phyloP scores from a whole-genome alignment of 1,140 invertebrate genomes.

The Hydropsyche tenuis region DNA sequence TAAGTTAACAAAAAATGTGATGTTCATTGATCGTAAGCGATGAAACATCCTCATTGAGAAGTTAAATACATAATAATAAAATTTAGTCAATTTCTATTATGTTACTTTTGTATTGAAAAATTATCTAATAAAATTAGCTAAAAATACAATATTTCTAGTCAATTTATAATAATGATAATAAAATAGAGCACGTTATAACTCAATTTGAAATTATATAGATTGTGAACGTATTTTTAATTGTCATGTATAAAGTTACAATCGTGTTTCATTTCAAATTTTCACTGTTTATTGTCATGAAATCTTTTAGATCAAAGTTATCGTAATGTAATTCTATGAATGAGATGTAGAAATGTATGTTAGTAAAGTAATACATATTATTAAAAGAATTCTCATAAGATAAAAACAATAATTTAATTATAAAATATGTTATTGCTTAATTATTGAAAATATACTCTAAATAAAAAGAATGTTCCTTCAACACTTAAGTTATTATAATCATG shows the following conservation, averaged over 20 bases:
- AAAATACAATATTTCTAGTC: slow-evolving; percentile 50
- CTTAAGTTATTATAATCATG: slow-evolving; percentile 13
- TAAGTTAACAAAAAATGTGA: slow-evolving; percentile 7
- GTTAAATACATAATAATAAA: slow-evolving; percentile 44
- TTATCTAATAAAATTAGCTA: slow-evolving; percentile 45
- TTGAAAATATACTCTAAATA: slow-evolving; percentile 16
- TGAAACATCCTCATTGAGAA: not conserved
- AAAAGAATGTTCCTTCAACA: slow-evolving; percentile 20
- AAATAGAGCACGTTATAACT: slow-evolving; percentile 47
- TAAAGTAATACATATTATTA: slow-evolving; percentile 19
- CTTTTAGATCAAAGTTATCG: slow-evolving; percentile 25
- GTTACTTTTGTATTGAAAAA: slow-evolving; percentile 44
- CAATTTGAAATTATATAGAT: slow-evolving; percentile 48
- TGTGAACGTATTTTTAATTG: slow-evolving; percentile 43
- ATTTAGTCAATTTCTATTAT: slow-evolving; percentile 50
- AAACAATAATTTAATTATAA: slow-evolving; percentile 25
- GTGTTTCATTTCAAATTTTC: slow-evolving; percentile 1
- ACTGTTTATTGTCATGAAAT: slow-evolving; percentile 9
- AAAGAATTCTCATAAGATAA: slow-evolving; percentile 12
- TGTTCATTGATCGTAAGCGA: slow-evolving; percentile 7
- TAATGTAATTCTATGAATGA: slow-evolving; percentile 23
- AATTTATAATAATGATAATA: slow-evolving; percentile 44
- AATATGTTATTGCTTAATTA: slow-evolving; percentile 24
- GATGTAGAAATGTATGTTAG: slow-evolving; percentile 24
- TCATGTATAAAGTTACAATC: slow-evolving; percentile 26